phyloP scores from a whole-genome alignment of 2,797 vertebrate species.

The Dryobates pubescens region DNA sequence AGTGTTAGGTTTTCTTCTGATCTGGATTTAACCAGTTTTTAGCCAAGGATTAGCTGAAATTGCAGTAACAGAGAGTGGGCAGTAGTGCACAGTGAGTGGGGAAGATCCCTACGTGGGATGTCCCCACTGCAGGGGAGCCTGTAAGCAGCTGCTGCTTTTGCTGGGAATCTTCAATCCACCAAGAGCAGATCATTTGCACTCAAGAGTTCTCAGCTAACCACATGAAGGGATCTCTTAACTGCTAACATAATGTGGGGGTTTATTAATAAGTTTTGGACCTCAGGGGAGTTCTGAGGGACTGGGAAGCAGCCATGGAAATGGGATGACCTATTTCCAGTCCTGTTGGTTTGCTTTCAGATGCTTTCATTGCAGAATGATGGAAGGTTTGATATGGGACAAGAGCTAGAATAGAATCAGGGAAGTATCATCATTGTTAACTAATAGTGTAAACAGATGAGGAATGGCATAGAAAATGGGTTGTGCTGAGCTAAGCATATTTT shows the following conservation, averaged over 20 bases:
- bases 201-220: not conserved
- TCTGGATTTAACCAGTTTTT: not conserved
- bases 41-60: not conserved
- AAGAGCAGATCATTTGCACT: not conserved
- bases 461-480: not conserved
- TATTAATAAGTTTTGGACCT: not conserved
- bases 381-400: not conserved
- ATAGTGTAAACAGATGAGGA: not conserved
- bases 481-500: not conserved
- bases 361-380: not conserved
- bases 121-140: fast-evolving
- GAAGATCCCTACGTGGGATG: not conserved
- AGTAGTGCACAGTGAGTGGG: not conserved
- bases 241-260: fast-evolving
- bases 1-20: not conserved
- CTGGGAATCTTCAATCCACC: not conserved
- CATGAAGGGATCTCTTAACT: not conserved
- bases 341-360: not conserved
- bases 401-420: not conserved
- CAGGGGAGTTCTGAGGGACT: not conserved
- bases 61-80: not conserved
- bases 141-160: not conserved
- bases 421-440: not conserved
- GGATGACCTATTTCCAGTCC: slow-evolving; percentile 22
- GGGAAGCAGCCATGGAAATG: not conserved